Evolutionary conservation across 1,140 invertebrate species (phyloP).

Genomic region (Nasonia longicornis): DNA sequence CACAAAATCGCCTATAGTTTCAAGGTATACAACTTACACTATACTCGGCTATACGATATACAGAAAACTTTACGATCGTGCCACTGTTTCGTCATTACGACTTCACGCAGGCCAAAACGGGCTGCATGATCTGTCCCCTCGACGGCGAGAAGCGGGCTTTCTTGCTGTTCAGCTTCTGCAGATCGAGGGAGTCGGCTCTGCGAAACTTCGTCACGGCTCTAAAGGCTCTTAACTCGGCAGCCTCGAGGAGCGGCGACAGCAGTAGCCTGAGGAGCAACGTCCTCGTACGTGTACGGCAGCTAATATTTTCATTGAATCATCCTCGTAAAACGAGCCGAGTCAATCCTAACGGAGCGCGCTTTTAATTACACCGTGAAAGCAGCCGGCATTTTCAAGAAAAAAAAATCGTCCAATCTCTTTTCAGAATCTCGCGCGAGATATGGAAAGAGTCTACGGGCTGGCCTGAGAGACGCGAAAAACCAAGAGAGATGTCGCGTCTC

Average conservation of each 20-base stretch:
- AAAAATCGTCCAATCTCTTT: background rate
- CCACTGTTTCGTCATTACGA: background rate
- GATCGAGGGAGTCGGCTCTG: conserved; percentile 40
- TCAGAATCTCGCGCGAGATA: conserved; percentile 15
- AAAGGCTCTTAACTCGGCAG: conserved; percentile 17
- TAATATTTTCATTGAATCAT: background rate
- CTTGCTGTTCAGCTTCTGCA: conserved; percentile 46
- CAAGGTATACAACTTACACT: conserved; percentile 40
- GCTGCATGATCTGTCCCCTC: conserved; percentile 50
- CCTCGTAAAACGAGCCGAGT: too few species aligned
- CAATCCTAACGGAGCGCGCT: too few species aligned
- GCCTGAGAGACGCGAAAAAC: background rate
- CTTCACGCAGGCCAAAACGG: conserved; percentile 44
- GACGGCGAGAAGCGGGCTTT: conserved; percentile 38
- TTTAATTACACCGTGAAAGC: too few species aligned
- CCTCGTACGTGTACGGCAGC: background rate
- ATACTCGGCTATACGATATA: background rate
- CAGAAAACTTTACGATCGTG: background rate
- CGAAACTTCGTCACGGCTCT: conserved; percentile 44
- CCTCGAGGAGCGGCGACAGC: background rate
- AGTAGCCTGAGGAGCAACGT: background rate
- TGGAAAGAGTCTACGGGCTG: conserved; percentile 8
- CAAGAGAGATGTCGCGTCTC: background rate
- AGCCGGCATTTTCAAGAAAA: background rate
- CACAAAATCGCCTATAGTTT: conserved; percentile 47